Evolutionary conservation across 2,888 invertebrate species (phyloP).

Genomic region (Melikaiella ostensackeni): DNA sequence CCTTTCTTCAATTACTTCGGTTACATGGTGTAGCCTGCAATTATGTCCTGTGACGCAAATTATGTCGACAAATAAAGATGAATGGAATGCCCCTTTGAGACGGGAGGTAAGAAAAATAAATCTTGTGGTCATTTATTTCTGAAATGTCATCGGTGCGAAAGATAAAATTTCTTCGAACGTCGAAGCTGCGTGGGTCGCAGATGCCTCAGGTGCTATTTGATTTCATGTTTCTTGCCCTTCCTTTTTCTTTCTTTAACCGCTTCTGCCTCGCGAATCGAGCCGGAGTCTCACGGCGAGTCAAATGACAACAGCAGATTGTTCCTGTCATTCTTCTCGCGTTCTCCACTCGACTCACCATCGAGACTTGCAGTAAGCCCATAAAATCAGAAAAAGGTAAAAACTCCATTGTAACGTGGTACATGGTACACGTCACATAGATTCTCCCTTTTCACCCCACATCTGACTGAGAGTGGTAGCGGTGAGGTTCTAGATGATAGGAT

Average conservation of each 20-base stretch:
- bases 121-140: constrained; percentile 35
- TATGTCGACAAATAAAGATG: constrained; percentile 40
- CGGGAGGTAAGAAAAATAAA: constrained; percentile 33
- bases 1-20: constrained; percentile 20
- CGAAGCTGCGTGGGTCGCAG: constrained; percentile 39
- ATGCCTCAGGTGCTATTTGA: constrained; percentile 40
- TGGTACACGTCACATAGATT: too few relatives aligned
- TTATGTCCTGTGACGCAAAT: constrained; percentile 34
- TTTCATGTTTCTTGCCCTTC: constrained; percentile 22
- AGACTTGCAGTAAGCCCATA: not conserved
- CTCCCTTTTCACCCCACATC: too few relatives aligned
- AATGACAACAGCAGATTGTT: constrained; percentile 68
- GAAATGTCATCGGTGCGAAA: constrained; percentile 38
- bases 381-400: not conserved
- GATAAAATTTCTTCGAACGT: constrained; percentile 38
- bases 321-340: constrained; percentile 58
- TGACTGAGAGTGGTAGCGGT: too few relatives aligned
- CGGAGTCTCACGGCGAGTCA: constrained; percentile 53
- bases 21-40: constrained; percentile 6
- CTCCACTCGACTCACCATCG: constrained; percentile 50
- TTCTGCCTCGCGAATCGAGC: constrained; percentile 54
- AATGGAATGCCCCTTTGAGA: constrained; percentile 26
- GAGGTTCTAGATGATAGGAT: too few relatives aligned
- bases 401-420: too few relatives aligned
- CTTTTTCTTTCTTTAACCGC: constrained; percentile 40